These are phyloP conservation scores for Helobdella robusta DNA, from an alignment of 2,888 invertebrate species.

Conservation along the genomic window DNA sequence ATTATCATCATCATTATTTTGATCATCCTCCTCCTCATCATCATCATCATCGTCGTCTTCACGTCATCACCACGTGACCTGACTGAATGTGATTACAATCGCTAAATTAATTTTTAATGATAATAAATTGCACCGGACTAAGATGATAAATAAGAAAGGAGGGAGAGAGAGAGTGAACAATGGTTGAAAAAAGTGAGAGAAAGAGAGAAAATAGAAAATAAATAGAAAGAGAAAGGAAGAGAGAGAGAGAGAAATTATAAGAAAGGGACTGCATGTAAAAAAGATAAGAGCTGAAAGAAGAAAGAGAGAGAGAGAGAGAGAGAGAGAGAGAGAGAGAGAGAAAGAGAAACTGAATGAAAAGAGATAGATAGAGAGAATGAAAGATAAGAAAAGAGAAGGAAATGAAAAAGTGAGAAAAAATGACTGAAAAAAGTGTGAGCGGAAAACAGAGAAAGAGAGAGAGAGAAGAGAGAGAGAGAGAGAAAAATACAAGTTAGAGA, in stretches of 20 bases:
- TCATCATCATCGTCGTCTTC: too few species aligned
- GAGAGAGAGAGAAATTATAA: neutral
- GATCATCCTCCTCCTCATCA: too few species aligned
- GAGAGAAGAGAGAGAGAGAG: neutral
- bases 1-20: too few species aligned
- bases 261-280: neutral
- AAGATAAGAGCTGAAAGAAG: neutral
- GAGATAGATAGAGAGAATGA: neutral
- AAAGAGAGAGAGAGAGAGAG: neutral
- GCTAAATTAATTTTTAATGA: too few species aligned
- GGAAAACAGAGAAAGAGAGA: neutral
- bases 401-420: neutral
- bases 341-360: neutral
- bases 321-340: neutral
- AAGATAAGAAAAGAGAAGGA: neutral
- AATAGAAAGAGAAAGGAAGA: neutral
- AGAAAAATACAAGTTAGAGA: neutral
- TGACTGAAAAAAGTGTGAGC: neutral
- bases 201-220: neutral
- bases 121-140: too few species aligned
- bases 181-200: neutral
- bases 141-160: neutral
- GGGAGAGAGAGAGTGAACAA: neutral
- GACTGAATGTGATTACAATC: too few species aligned
- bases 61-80: too few species aligned